A percentile compares a stretch with the other conserved stretches of the same genome.
Evolutionary conservation across 2,113 vertebrate genomes (phyloP).

Genomic region (Callospermophilus lateralis): DNA sequence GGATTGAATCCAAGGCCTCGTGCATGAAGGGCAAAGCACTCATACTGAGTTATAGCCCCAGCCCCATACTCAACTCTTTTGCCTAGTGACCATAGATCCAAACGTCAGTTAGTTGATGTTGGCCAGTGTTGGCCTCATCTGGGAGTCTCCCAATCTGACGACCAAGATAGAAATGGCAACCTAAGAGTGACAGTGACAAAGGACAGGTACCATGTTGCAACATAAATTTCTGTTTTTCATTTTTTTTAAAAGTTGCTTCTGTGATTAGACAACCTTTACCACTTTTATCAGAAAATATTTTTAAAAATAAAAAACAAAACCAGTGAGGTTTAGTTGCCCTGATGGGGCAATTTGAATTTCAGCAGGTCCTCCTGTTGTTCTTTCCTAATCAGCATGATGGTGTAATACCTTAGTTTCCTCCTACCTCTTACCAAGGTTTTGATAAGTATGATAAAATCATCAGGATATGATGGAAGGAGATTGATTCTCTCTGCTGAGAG

Average conservation of each 20-base stretch:
- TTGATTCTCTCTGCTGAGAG: background rate
- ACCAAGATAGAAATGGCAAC: background rate
- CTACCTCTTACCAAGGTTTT: background rate
- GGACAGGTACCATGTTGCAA: background rate
- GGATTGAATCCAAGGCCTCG: too few relatives aligned
- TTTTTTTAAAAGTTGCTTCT: background rate
- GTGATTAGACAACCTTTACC: background rate
- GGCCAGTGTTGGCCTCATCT: background rate
- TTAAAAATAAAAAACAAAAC: background rate
- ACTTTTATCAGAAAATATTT: conserved; percentile 32
- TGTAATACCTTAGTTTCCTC: background rate
- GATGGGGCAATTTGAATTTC: background rate
- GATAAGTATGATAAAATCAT: background rate
- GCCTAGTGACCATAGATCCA: background rate
- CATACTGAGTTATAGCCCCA: too few relatives aligned
- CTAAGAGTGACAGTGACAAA: background rate
- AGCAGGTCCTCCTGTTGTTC: background rate
- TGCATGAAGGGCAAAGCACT: too few relatives aligned
- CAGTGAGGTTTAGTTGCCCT: background rate
- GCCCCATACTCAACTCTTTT: background rate
- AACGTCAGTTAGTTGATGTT: background rate
- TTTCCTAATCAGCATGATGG: background rate
- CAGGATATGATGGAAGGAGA: background rate
- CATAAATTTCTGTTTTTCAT: background rate
- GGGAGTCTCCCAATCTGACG: background rate